phyloP scores from a whole-genome alignment of 92 coral and sea anemone species.

The Micromussa lordhowensis region DNA sequence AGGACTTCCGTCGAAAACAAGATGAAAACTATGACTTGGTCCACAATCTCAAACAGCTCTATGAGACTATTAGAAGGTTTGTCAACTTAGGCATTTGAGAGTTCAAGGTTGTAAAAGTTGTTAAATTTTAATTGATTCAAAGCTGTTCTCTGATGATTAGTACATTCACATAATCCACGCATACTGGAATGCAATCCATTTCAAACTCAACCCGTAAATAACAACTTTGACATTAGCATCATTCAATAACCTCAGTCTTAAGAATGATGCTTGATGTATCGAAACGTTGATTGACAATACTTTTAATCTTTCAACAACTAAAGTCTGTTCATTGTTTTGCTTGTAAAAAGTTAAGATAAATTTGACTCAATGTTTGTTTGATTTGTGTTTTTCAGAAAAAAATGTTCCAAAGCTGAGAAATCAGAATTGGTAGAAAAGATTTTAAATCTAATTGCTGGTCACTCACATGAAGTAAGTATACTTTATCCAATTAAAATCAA shows the following conservation, averaged over 20 bases:
- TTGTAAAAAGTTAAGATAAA: not conserved
- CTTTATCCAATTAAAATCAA: too few species aligned
- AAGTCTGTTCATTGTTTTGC: not conserved
- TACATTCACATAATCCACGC: too few species aligned
- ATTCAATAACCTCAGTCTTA: too few species aligned
- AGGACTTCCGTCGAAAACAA: slow-evolving; percentile 76
- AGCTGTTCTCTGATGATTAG: too few species aligned
- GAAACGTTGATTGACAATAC: too few species aligned
- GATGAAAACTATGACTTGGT: slow-evolving; percentile 76
- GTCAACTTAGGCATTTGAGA: not conserved
- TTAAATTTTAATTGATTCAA: too few species aligned
- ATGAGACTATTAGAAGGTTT: slow-evolving; percentile 87
- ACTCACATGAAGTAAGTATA: slow-evolving; percentile 85
- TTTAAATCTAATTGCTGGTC: slow-evolving; percentile 88
- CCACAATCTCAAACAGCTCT: slow-evolving; percentile 70
- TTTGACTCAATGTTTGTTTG: not conserved
- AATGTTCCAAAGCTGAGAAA: slow-evolving; percentile 74
- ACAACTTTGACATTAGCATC: too few species aligned
- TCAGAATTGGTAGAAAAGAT: slow-evolving; percentile 77
- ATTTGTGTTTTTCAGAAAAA: slow-evolving; percentile 62
- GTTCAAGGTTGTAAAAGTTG: not conserved
- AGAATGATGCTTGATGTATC: too few species aligned
- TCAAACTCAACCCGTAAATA: too few species aligned
- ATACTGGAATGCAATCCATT: too few species aligned
- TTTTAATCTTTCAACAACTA: too few species aligned